phyloP scores from a whole-genome alignment of 64 coral and sea anemone species.

The Montipora sp. region DNA sequence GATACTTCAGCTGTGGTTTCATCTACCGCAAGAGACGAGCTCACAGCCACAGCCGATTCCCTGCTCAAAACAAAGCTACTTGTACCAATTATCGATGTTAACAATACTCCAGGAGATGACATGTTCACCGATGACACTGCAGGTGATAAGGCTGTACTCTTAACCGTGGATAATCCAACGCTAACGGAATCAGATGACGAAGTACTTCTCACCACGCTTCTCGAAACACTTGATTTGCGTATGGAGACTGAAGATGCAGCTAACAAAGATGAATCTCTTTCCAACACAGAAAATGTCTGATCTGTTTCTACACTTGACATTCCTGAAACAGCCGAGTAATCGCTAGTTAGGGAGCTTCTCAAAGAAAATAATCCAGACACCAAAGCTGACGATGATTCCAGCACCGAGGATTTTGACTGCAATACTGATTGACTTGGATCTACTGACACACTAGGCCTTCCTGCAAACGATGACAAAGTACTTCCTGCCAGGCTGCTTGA shows the following conservation, averaged over 20 bases:
- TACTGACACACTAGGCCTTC: too few relatives aligned
- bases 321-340: neutral
- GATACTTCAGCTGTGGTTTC: too few relatives aligned
- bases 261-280: neutral
- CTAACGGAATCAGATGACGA: neutral
- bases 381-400: neutral
- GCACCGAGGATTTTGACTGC: neutral
- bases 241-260: neutral
- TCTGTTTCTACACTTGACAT: neutral
- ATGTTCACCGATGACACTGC: neutral
- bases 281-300: neutral
- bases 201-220: neutral
- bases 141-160: neutral
- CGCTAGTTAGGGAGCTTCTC: neutral
- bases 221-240: neutral
- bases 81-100: too few relatives aligned
- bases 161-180: neutral
- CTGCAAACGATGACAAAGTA: too few relatives aligned
- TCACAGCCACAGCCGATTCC: too few relatives aligned
- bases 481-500: too few relatives aligned
- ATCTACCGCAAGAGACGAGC: too few relatives aligned
- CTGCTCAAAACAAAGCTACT: too few relatives aligned
- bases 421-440: neutral
- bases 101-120: neutral
- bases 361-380: neutral